Conservation (phyloP, 2,888 invertebrate species). For the Agrochola macilenta region DNA sequence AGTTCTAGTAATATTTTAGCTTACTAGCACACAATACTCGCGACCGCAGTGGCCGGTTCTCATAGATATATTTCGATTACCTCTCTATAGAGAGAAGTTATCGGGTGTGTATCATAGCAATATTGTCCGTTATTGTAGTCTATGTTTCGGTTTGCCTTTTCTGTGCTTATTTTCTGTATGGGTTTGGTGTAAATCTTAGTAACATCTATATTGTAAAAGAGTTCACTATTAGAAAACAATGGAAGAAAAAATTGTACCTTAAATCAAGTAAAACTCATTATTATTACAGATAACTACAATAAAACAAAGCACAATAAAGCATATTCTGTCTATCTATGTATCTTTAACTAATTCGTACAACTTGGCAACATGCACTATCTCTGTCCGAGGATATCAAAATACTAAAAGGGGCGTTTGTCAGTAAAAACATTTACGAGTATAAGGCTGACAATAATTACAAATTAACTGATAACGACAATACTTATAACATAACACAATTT, state of each 20-base stretch:
- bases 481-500: too few relatives aligned
- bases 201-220: neutral
- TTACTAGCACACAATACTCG: conserved; percentile 23
- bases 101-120: conserved; percentile 70
- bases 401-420: too few relatives aligned
- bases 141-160: conserved; percentile 30
- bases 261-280: too few relatives aligned
- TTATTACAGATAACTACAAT: neutral
- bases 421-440: too few relatives aligned
- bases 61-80: conserved; percentile 70
- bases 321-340: too few relatives aligned
- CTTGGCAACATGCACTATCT: too few relatives aligned
- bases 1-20: conserved; percentile 36
- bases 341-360: too few relatives aligned
- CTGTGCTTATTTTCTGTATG: conserved; percentile 21
- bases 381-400: too few relatives aligned
- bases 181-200: neutral
- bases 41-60: conserved; percentile 42
- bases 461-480: too few relatives aligned
- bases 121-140: conserved; percentile 65
- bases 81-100: conserved; percentile 71
- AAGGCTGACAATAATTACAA: too few relatives aligned
- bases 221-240: too few relatives aligned
- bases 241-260: neutral
- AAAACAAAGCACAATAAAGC: too few relatives aligned